Base-by-base conservation (phyloP, 2,888 invertebrate species). In the Ichneumoninae sp. region DNA sequence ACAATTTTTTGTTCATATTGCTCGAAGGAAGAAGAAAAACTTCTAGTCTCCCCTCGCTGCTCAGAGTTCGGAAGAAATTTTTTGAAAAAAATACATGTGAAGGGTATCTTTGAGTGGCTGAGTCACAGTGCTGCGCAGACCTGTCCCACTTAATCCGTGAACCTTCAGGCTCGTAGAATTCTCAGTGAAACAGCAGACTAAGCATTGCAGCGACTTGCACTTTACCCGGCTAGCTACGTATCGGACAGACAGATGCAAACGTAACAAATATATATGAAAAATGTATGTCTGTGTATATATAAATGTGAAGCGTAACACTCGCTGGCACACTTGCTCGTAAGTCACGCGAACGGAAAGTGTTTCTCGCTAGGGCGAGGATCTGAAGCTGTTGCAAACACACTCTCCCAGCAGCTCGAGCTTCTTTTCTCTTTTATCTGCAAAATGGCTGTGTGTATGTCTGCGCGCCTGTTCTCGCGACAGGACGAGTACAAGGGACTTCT, bases 401-500 rank as follows among this genome's bases (percentile, higher is more conserved):
- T 63, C 63, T 68, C 57, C 7, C 10, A 13, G 10, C 50, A 47
- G 26, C 8, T 22, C 65, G 65, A 71, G 50, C 71, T 22, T 65
- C 50, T 52, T 69, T 74, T 78, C 66, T 78, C 50, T 73, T 70
- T 50, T 68, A 33, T 66, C 40, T 13, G 10, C 52, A 33, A 47
- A 16, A 57, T 54, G 66, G 16, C 36, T 10, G 26, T 54, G 54
- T 33, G n/a, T 8, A 13, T 19, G 33, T 63, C 7, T 22, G 50
- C 13, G 13, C 57, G 54, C 22, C 30, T 40, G 68, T 26, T 22
- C 16, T 33, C 30, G 52, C 44, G 54, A 74, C 73, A 74, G 73
- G 68, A 78, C 68, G 26, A 83, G 52, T n/a, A 44, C 54, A 22
- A 54, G 73, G 57, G 44, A 50, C 79, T 80, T 75, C 71, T 79